These are phyloP conservation scores for Cassiopea xamachana DNA, from an alignment of 30 jellyfish, hydroid and myxozoan genomes.

Conservation along the genomic window DNA sequence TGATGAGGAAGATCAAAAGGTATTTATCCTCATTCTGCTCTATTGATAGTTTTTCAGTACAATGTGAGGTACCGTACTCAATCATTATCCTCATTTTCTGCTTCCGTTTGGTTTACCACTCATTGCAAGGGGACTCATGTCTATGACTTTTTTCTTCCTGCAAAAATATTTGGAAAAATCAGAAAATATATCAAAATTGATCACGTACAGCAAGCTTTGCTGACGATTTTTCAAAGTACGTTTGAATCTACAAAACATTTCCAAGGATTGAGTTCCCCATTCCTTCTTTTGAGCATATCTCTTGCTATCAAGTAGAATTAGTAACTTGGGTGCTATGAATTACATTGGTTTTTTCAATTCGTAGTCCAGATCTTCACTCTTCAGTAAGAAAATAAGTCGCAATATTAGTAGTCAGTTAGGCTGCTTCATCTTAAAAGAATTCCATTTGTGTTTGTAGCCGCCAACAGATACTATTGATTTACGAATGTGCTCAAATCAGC, in stretches of 20 bases:
- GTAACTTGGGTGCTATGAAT: not conserved
- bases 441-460: conserved; percentile 48
- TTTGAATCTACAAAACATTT: not conserved
- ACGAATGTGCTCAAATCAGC: conserved; percentile 60
- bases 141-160: not conserved
- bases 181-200: not conserved
- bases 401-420: no score
- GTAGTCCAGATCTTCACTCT: no score
- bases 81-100: not conserved
- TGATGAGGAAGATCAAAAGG: conserved; percentile 97
- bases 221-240: not conserved
- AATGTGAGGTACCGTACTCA: no score
- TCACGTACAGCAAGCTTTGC: not conserved
- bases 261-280: not conserved
- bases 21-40: not conserved
- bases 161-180: not conserved
- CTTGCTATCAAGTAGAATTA: not conserved
- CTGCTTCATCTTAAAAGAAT: no score
- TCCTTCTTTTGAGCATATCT: not conserved
- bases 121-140: not conserved
- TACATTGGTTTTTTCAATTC: not conserved
- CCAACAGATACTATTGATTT: conserved; percentile 92
- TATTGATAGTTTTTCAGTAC: no score
- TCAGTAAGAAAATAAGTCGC: no score
- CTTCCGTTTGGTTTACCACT: not conserved